Evolutionary conservation across 2,113 vertebrate species (phyloP).

Genomic region (Rostratula benghalensis): DNA sequence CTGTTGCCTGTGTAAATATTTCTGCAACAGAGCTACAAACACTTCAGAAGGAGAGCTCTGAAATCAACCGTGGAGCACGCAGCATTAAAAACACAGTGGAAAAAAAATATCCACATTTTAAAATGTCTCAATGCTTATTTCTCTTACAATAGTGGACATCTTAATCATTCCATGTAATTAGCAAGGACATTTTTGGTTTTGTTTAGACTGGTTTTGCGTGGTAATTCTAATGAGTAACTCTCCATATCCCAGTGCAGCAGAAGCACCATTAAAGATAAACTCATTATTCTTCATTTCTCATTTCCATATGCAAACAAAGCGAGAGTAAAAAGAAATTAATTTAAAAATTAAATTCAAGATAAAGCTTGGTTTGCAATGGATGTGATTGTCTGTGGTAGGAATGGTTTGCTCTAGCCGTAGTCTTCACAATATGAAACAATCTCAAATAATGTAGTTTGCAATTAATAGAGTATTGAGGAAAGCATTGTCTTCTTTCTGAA

Average conservation of each 20-base stretch:
- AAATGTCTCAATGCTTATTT: background rate
- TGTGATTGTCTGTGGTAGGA: background rate
- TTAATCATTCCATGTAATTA: background rate
- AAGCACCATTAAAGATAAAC: background rate
- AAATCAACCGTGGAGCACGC: background rate
- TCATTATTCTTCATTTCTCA: background rate
- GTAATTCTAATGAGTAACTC: background rate
- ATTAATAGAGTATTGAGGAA: background rate
- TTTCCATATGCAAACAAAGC: background rate
- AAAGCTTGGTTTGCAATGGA: background rate
- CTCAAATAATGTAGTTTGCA: background rate
- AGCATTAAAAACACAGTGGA: background rate
- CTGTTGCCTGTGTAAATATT: slow-evolving; percentile 10
- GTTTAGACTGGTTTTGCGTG: background rate
- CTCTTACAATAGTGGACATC: background rate
- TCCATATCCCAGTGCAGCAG: background rate
- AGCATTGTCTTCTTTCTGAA: background rate
- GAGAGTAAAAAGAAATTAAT: background rate
- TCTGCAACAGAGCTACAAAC: background rate
- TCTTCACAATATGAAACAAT: background rate
- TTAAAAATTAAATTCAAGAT: background rate
- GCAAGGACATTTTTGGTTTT: background rate
- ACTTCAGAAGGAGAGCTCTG: background rate
- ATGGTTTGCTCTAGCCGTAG: background rate
- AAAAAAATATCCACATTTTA: background rate